Percentiles rank a stretch among this genome's conserved stretches.
phyloP scores from a whole-genome alignment of 2,888 invertebrate genomes.

The Mongoloraphidia duomilia region DNA sequence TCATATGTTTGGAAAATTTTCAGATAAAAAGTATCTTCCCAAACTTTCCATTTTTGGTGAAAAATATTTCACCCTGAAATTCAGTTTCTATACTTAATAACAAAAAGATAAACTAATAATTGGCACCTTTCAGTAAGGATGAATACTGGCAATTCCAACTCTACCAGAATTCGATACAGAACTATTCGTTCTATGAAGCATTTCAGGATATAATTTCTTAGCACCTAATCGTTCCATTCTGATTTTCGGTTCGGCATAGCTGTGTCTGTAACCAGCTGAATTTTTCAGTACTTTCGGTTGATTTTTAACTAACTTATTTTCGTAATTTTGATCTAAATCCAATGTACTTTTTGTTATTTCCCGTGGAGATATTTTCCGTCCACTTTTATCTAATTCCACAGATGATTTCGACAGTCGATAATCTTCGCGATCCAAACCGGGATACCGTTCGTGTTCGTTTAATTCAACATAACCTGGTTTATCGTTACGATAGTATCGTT shows the following conservation, averaged over 20 bases:
- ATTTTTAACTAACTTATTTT: constrained; percentile 22
- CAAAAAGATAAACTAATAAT: no score
- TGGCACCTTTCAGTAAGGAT: constrained; percentile 23
- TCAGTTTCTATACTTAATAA: no score
- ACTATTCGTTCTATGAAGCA: constrained; percentile 29
- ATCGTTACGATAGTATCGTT: constrained; percentile 15
- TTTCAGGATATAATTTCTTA: constrained; percentile 24
- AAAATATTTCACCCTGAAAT: no score
- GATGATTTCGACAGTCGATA: constrained; percentile 25
- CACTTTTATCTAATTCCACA: constrained; percentile 23
- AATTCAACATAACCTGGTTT: constrained; percentile 32
- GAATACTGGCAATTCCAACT: constrained; percentile 30
- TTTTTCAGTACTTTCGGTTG: constrained; percentile 17
- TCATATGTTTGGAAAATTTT: no score
- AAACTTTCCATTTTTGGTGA: no score
- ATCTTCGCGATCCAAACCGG: constrained; percentile 35
- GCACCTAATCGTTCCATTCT: constrained; percentile 26
- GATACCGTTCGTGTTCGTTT: constrained; percentile 37
- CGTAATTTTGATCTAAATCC: constrained; percentile 17
- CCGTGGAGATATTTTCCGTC: constrained; percentile 3
- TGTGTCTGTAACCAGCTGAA: constrained; percentile 36
- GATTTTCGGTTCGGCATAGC: constrained; percentile 51
- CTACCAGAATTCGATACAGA: constrained; percentile 27
- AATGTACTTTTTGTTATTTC: constrained; percentile 1
- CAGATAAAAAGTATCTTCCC: no score